Conservation (phyloP, 2,888 invertebrate genomes). For the Miltochrista miniata region DNA sequence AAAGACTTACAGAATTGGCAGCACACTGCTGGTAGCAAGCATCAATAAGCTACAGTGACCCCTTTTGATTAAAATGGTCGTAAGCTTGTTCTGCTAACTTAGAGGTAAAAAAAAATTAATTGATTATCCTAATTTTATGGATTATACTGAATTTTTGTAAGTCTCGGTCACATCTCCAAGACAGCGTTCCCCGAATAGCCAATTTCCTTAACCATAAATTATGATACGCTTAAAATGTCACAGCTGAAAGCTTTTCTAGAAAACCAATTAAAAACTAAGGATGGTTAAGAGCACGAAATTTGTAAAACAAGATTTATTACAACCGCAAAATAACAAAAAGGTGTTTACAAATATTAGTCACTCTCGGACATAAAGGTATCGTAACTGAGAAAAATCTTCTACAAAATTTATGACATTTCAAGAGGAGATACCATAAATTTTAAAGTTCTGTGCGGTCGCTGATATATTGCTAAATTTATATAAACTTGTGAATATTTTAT, state of each 20-base stretch:
- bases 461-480: constrained; percentile 42
- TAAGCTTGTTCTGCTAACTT: no score
- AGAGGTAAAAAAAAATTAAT: no score
- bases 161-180: no score
- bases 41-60: no score
- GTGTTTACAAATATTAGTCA: constrained; percentile 46
- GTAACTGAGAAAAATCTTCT: constrained; percentile 31
- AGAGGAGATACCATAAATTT: constrained; percentile 38
- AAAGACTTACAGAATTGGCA: no score
- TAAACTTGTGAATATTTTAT: constrained; percentile 36
- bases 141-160: no score
- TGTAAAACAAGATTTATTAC: constrained; percentile 51
- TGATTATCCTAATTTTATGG: no score
- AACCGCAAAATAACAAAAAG: constrained; percentile 41
- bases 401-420: constrained; percentile 40
- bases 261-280: constrained; percentile 44
- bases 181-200: constrained; percentile 23
- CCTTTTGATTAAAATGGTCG: no score
- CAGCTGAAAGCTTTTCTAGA: constrained; percentile 39
- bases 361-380: constrained; percentile 22
- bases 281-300: constrained; percentile 12
- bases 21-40: no score
- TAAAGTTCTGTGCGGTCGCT: constrained; percentile 29
- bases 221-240: constrained; percentile 35
- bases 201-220: constrained; percentile 42